Conservation (phyloP, 2,797 vertebrate genomes). For the Arnoldichthys spilopterus region DNA sequence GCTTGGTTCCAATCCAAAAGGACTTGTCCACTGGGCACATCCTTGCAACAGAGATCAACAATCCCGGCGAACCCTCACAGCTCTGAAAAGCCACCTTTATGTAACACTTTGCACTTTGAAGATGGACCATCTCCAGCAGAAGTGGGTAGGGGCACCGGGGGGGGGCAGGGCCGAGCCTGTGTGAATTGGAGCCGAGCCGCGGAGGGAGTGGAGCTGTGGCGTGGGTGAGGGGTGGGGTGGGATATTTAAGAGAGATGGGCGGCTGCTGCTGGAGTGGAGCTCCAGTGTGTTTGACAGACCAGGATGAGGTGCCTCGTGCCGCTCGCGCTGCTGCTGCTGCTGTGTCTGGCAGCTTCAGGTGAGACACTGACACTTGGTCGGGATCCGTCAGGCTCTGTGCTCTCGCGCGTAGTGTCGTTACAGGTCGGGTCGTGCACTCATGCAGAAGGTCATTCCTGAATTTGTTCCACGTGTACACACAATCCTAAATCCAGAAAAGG, state of each 20-base stretch:
- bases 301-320: conserved; percentile 63
- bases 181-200: conserved; percentile 10
- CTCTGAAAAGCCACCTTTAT: not conserved
- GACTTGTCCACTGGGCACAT: not conserved
- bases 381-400: no score
- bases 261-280: not conserved
- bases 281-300: conserved; percentile 22
- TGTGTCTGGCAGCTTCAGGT: conserved; percentile 65
- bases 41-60: not conserved
- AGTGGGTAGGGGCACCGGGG: conserved; percentile 20
- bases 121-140: not conserved
- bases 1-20: conserved; percentile 4
- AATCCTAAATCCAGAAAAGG: no score
- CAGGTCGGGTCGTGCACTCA: not conserved
- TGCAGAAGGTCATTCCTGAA: not conserved
- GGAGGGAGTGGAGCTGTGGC: conserved; percentile 31
- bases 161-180: not conserved
- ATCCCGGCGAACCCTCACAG: not conserved
- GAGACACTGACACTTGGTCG: conserved; percentile 44
- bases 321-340: conserved; percentile 59
- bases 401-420: no score
- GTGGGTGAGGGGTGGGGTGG: no score
- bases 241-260: conserved; percentile 30
- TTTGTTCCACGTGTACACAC: not conserved
- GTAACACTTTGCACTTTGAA: not conserved